Evolutionary conservation across 2,113 vertebrate genomes (phyloP).

Genomic region (Odontophorus gujanensis): DNA sequence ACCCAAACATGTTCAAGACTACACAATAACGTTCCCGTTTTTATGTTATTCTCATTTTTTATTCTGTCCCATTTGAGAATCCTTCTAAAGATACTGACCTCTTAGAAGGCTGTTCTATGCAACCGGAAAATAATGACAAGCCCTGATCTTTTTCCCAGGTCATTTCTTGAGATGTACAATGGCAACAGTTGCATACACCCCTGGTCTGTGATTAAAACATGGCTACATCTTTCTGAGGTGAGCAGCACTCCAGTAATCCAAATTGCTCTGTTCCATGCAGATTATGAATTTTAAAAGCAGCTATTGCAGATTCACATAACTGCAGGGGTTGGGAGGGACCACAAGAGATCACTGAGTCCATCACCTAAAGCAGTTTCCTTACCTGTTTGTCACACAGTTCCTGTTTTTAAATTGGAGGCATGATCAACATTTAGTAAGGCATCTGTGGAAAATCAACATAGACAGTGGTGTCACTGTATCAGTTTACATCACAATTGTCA

Average conservation of each 20-base stretch:
- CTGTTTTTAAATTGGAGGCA: not conserved
- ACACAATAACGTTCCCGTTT: not conserved
- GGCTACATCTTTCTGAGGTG: not conserved
- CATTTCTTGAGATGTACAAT: not conserved
- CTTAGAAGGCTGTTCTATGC: not conserved
- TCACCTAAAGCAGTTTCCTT: too few relatives aligned
- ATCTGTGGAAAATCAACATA: not conserved
- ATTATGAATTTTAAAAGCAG: not conserved
- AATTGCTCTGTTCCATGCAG: not conserved
- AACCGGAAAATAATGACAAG: not conserved
- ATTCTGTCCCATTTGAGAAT: not conserved
- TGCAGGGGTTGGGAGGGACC: too few relatives aligned
- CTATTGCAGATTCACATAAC: not conserved
- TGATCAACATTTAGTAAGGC: not conserved
- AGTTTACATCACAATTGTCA: rapidly evolving
- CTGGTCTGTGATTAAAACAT: not conserved
- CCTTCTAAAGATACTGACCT: not conserved
- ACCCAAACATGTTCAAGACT: not conserved
- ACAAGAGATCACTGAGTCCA: too few relatives aligned
- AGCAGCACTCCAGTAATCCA: not conserved
- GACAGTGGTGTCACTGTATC: rapidly evolving
- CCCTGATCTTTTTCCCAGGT: not conserved
- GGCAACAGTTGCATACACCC: rapidly evolving
- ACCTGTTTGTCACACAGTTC: not conserved
- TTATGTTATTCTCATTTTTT: not conserved